Percentiles rank a stretch among this genome's conserved stretches.
Evolutionary conservation across 37 sponge, comb jelly and placozoan genomes (phyloP).

Genomic region (Mnemiopsis leidyi): DNA sequence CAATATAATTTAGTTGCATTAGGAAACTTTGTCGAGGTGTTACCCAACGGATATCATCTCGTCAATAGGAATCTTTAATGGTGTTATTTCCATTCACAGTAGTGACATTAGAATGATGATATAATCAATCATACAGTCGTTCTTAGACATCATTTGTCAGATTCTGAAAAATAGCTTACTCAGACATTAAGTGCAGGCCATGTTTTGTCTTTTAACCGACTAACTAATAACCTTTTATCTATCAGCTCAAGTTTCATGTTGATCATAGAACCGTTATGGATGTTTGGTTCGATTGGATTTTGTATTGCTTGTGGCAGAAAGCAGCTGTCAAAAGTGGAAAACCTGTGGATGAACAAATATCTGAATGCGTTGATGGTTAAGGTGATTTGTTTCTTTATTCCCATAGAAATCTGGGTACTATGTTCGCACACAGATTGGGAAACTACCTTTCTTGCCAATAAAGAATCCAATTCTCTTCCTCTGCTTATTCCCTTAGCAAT

Average conservation of each 20-base stretch:
- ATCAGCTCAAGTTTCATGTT: not conserved
- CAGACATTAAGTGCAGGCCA: no score
- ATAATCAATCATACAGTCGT: no score
- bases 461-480: not conserved
- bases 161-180: no score
- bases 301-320: not conserved
- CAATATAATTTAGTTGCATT: no score
- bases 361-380: not conserved
- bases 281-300: slow-evolving; percentile 11
- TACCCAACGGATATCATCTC: no score
- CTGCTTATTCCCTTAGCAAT: not conserved
- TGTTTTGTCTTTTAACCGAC: no score
- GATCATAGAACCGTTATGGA: slow-evolving; percentile 29
- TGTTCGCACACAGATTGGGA: slow-evolving; percentile 36
- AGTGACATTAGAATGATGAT: no score
- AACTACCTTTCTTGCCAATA: not conserved
- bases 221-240: no score
- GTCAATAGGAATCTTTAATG: no score
- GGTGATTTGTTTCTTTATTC: not conserved
- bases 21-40: no score
- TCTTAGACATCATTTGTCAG: no score
- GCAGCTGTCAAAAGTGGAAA: not conserved
- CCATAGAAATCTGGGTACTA: slow-evolving; percentile 19
- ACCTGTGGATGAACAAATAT: slow-evolving; percentile 21
- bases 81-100: no score